Conservation (phyloP, 1,140 invertebrate genomes). For the Dendrolimus punctatus region DNA sequence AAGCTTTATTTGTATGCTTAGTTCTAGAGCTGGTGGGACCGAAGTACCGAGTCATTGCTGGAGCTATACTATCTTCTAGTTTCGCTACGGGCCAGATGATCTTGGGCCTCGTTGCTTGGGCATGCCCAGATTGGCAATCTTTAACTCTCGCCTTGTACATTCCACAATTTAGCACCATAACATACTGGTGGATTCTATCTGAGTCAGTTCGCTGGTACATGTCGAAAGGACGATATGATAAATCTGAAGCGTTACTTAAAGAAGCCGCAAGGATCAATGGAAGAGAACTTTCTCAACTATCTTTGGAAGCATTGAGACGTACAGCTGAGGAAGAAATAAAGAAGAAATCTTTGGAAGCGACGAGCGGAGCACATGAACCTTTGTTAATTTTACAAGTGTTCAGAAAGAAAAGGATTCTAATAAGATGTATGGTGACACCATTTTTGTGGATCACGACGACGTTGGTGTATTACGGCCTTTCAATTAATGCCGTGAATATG, state of each 20-base stretch:
- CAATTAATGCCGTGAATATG: slow-evolving; percentile 76
- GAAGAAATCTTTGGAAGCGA: slow-evolving; percentile 24
- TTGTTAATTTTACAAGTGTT: slow-evolving; percentile 72
- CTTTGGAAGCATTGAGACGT: slow-evolving; percentile 52
- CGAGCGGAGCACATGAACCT: slow-evolving; percentile 18
- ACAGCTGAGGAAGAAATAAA: slow-evolving; percentile 31
- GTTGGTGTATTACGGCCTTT: slow-evolving; percentile 79
- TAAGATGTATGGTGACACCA: slow-evolving; percentile 75
- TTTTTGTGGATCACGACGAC: slow-evolving; percentile 80
- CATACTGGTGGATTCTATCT: slow-evolving; percentile 74
- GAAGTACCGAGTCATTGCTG: slow-evolving; percentile 79
- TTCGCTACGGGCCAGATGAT: slow-evolving; percentile 80
- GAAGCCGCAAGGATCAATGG: slow-evolving; percentile 79
- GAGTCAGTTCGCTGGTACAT: slow-evolving; percentile 85
- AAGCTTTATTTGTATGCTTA: slow-evolving; percentile 21
- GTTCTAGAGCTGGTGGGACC: slow-evolving; percentile 85
- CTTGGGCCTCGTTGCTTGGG: slow-evolving; percentile 79
- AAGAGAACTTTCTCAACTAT: slow-evolving; percentile 66
- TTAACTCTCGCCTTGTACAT: slow-evolving; percentile 78
- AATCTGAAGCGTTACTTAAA: slow-evolving; percentile 75
- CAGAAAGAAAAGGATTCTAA: slow-evolving; percentile 70
- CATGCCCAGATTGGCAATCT: slow-evolving; percentile 78
- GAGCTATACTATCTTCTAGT: slow-evolving; percentile 78
- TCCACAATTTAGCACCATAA: slow-evolving; percentile 76
- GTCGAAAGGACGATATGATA: slow-evolving; percentile 78